Evolutionary conservation across 1,140 invertebrate genomes (phyloP).

Genomic region (Orchestia grillus): DNA sequence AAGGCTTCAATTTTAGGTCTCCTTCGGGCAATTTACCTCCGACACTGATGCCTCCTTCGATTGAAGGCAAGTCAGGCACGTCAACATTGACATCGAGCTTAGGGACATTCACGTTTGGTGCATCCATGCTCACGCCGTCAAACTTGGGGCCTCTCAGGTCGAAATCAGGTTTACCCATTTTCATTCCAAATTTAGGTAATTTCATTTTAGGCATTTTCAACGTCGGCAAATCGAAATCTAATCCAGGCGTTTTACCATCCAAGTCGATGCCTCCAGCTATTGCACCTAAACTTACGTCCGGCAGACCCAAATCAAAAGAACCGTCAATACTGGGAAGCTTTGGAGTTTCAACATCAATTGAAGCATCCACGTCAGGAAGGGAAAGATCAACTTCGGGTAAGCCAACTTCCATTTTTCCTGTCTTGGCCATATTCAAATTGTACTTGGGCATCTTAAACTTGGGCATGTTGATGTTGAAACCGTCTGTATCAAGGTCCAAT

Average conservation of each 20-base stretch:
- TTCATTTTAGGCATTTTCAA: background rate
- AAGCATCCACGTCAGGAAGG: background rate
- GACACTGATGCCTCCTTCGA: background rate
- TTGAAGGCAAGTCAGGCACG: background rate
- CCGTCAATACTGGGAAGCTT: background rate
- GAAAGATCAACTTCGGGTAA: background rate
- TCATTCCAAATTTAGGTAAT: conserved; percentile 35
- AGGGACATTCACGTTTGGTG: conserved; percentile 1
- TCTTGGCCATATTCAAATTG: background rate
- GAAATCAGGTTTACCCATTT: background rate
- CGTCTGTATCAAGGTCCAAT: background rate
- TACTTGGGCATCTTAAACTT: conserved; percentile 22
- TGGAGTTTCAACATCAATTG: background rate
- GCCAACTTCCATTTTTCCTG: background rate
- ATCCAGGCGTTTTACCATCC: conserved; percentile 10
- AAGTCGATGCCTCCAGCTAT: conserved; percentile 16
- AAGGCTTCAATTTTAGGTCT: background rate
- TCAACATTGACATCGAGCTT: conserved; percentile 23
- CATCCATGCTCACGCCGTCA: background rate
- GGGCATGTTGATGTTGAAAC: conserved; percentile 27
- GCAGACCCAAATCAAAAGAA: background rate
- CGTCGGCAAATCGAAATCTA: background rate
- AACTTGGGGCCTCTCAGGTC: background rate
- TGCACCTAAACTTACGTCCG: background rate
- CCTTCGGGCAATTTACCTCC: background rate